Base-by-base conservation (phyloP, 2,113 vertebrate genomes). In the Pyxicephalus adspersus region DNA sequence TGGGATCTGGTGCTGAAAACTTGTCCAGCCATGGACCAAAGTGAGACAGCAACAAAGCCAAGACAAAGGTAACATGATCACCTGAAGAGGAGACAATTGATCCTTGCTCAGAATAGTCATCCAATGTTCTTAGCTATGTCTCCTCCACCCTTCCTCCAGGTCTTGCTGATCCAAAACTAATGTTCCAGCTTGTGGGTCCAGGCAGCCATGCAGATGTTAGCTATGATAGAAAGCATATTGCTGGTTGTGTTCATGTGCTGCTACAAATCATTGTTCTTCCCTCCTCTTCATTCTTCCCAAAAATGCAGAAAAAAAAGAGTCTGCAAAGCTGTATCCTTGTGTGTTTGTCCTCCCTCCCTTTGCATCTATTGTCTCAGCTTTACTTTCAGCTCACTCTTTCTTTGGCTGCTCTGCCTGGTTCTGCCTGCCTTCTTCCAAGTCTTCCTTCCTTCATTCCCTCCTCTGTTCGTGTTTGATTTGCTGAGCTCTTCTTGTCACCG, bases 401-500 rank as follows among this genome's bases (percentile, higher is more conserved):
- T 54, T 60, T 73, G 50, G 61, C 79, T 72, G 7, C 80, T 66
- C 70, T 81, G 45, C 61, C 51, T 66, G 58, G 20, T 71, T 64
- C 23, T 80, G 25, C 50, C 66, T 81, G 57, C 68, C 66, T 73
- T 73, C 28, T 65, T 65, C 51, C 50, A 64, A 75, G 65, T 68
- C 85, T 84, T 86, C 87, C 84, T 74, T 83, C 83, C 85, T 86
- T 65, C 84, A 67, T 84, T 82, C 83, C 81, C 83, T 68, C 55
- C 85, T 85, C 85, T 85, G 89, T 88, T 85, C 77, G 84, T 83
- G 84, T 76, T 89, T 85, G 83, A 88, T 89, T 79, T 85, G 89
- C 85, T 85, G 88, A 91, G 91, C 91, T 90, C 91, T 83, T 45
- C 89, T 86, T 90, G 93, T 93, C 93, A 93, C 91, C 85, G 90